phyloP scores from a whole-genome alignment of 2,797 vertebrate species.

The Vireo griseus region DNA sequence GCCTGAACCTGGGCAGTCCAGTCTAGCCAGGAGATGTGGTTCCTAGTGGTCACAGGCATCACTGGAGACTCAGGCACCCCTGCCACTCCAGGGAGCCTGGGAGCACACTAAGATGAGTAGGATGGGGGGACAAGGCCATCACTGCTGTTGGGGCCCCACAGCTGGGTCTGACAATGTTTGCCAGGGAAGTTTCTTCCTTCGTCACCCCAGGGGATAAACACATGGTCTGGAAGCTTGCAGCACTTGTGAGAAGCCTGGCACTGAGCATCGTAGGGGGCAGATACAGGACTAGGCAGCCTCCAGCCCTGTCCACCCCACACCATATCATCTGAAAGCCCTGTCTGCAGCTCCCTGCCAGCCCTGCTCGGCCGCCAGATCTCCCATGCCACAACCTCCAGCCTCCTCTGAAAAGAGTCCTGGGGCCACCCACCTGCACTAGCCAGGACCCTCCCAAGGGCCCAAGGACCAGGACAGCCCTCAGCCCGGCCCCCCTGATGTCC shows the following conservation, averaged over 20 bases:
- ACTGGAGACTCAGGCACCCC: not conserved
- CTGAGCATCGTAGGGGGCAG: rapidly evolving
- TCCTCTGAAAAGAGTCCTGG: not conserved
- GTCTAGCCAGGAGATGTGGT: not conserved
- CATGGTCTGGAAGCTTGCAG: not conserved
- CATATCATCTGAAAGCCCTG: not conserved
- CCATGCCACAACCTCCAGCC: not conserved
- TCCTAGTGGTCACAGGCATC: not conserved
- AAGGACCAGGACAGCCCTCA: not conserved
- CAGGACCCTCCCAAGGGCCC: not conserved
- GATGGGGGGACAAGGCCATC: rapidly evolving
- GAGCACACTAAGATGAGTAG: not conserved
- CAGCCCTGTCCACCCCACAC: not conserved
- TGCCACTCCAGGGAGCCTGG: not conserved
- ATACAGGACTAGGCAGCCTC: not conserved
- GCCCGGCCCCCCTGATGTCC: not conserved
- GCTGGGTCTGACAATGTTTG: not conserved
- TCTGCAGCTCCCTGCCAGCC: not conserved
- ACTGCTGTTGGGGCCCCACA: not conserved
- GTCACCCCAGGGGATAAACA: not conserved
- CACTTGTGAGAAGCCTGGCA: not conserved
- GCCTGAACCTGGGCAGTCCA: not conserved
- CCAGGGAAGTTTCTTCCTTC: not conserved
- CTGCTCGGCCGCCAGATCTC: not conserved
- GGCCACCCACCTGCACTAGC: not conserved